A percentile compares a stretch with the other conserved stretches of the same genome.
phyloP scores from a whole-genome alignment of 2,888 invertebrate genomes.

The Oxyteleia sp. region DNA sequence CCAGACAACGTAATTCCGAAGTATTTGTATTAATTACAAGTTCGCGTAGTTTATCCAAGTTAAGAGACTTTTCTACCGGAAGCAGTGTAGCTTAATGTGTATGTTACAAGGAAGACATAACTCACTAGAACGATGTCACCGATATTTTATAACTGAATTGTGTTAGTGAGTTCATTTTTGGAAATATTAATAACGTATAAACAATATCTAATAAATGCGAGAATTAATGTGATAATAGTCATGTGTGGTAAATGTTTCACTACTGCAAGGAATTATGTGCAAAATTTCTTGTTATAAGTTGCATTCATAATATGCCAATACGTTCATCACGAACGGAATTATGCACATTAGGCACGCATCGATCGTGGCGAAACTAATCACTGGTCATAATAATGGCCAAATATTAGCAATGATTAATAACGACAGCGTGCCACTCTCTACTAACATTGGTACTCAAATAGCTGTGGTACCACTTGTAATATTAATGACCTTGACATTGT shows the following conservation, averaged over 20 bases:
- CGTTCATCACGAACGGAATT: conserved; percentile 26
- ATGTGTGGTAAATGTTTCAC: conserved; percentile 8
- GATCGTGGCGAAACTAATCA: conserved; percentile 46
- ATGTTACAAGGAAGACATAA: no score
- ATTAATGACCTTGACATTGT: conserved; percentile 56
- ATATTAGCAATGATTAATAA: conserved; percentile 64
- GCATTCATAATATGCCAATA: conserved; percentile 21
- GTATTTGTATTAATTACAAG: no score
- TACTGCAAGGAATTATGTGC: background rate
- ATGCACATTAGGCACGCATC: conserved; percentile 47
- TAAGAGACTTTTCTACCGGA: no score
- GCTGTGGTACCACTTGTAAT: conserved; percentile 50
- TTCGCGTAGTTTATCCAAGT: no score
- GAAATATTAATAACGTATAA: conserved; percentile 1
- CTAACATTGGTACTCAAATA: conserved; percentile 60
- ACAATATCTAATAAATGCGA: background rate
- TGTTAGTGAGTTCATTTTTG: no score
- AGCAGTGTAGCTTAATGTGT: no score
- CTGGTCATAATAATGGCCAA: conserved; percentile 50
- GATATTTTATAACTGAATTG: conserved; percentile 4
- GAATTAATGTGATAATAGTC: conserved; percentile 3
- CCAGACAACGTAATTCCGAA: no score
- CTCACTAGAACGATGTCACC: background rate
- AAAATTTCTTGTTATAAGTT: conserved; percentile 7
- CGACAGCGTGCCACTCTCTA: conserved; percentile 38